phyloP scores from a whole-genome alignment of 2,113 vertebrate genomes.

The Rhadina sibilatrix region DNA sequence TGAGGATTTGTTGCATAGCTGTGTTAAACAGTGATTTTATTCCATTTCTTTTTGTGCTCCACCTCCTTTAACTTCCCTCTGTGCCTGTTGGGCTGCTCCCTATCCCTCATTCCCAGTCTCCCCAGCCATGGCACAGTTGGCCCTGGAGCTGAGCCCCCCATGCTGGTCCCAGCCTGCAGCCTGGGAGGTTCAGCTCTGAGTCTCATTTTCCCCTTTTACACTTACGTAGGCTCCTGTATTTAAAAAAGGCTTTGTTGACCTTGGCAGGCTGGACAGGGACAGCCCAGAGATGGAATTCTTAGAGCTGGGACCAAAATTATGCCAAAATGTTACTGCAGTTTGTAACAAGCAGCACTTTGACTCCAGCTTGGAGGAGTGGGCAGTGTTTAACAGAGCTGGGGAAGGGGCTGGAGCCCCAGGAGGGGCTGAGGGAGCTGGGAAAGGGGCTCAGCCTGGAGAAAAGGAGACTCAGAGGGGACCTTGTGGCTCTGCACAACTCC shows the following conservation, averaged over 20 bases:
- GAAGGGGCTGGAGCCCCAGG: background rate
- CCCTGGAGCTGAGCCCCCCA: background rate
- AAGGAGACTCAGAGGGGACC: background rate
- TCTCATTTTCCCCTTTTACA: background rate
- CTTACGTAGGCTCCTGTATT: background rate
- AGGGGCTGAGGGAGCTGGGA: background rate
- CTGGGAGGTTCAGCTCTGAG: constrained; percentile 27
- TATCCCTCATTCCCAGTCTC: background rate
- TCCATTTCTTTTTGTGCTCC: background rate
- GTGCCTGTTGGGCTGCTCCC: background rate
- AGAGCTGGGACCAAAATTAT: background rate
- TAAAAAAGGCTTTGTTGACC: background rate
- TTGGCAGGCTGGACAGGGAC: constrained; percentile 12
- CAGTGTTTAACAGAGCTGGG: background rate
- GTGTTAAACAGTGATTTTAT: background rate
- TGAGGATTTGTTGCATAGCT: background rate
- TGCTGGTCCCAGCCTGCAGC: background rate
- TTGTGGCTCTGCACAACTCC: background rate
- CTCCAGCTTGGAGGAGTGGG: background rate
- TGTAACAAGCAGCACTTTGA: background rate
- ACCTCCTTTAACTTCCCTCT: background rate
- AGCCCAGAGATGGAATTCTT: background rate
- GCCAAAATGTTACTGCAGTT: background rate
- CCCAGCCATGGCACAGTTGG: background rate
- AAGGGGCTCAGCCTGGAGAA: background rate